Evolutionary conservation across 2,113 vertebrate species (phyloP).

Genomic region (Beaufortia kweichowensis): DNA sequence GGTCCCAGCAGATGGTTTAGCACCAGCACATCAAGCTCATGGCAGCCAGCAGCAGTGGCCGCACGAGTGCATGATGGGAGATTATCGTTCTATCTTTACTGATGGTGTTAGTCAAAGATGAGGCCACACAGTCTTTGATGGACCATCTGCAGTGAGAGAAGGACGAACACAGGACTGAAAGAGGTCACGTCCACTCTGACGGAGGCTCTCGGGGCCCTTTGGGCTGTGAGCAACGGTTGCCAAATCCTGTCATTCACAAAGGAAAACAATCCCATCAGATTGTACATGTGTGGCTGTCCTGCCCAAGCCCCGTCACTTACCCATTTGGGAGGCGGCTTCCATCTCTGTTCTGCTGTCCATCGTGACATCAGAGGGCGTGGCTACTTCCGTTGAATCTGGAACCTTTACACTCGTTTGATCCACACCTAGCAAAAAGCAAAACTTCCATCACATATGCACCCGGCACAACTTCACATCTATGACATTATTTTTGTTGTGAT

Average conservation of each 20-base stretch:
- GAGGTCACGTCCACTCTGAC: conserved; percentile 86
- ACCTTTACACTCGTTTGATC: conserved; percentile 38
- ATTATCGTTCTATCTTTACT: conserved; percentile 78
- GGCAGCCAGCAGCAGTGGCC: conserved; percentile 66
- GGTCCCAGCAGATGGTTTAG: conserved; percentile 79
- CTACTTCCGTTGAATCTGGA: not conserved
- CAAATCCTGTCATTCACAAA: conserved; percentile 78
- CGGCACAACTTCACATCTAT: too few species aligned
- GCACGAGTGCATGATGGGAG: conserved; percentile 75
- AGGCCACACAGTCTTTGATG: conserved; percentile 64
- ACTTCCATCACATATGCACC: too few species aligned
- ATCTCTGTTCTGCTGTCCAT: conserved; percentile 5
- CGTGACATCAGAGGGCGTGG: not conserved
- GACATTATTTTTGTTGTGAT: too few species aligned
- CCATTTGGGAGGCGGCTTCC: conserved; percentile 16
- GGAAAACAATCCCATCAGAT: not conserved
- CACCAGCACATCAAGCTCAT: conserved; percentile 75
- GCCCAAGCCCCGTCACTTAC: conserved; percentile 25
- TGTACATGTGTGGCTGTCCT: not conserved
- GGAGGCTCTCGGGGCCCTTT: conserved; percentile 88
- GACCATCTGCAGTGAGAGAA: conserved; percentile 71
- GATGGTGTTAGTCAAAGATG: conserved; percentile 75
- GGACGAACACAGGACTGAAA: conserved; percentile 43
- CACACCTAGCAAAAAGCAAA: conserved; percentile 12
- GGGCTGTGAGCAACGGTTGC: conserved; percentile 86